Conservation (phyloP, 2,888 invertebrate genomes). For the Heliconius charithonia region DNA sequence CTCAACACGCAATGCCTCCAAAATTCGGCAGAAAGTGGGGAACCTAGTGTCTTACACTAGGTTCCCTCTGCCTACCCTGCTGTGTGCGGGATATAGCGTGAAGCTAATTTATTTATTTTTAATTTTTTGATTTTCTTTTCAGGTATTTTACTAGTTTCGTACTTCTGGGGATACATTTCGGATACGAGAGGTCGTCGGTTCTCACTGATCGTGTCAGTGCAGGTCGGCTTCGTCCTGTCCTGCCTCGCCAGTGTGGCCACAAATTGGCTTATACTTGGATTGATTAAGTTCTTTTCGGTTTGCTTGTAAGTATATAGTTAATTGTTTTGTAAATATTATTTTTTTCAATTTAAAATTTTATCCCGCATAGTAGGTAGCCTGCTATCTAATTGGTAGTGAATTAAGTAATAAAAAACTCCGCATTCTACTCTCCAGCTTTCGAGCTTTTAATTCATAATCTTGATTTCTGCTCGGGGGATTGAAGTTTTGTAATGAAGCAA, state of each 20-base stretch:
- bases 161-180: conserved; percentile 76
- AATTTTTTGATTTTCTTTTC: conserved; percentile 45
- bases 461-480: too few relatives aligned
- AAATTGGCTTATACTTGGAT: conserved; percentile 71
- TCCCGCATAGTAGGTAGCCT: not conserved
- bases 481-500: too few relatives aligned
- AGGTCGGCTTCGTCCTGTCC: conserved; percentile 68
- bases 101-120: too few relatives aligned
- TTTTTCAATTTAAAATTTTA: not conserved
- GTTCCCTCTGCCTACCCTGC: too few relatives aligned
- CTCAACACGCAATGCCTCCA: too few relatives aligned
- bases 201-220: conserved; percentile 68
- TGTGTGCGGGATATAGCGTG: too few relatives aligned
- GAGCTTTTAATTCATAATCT: not conserved
- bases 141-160: conserved; percentile 77
- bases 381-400: not conserved
- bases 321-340: not conserved
- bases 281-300: conserved; percentile 72
- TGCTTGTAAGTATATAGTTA: conserved; percentile 69
- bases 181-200: conserved; percentile 72
- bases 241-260: conserved; percentile 70
- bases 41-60: too few relatives aligned
- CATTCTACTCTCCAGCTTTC: not conserved
- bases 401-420: not conserved
- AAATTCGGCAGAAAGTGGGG: too few relatives aligned